These are phyloP conservation scores for Anthoptus insignis DNA, from an alignment of 2,888 invertebrate species.

Conservation along the genomic window DNA sequence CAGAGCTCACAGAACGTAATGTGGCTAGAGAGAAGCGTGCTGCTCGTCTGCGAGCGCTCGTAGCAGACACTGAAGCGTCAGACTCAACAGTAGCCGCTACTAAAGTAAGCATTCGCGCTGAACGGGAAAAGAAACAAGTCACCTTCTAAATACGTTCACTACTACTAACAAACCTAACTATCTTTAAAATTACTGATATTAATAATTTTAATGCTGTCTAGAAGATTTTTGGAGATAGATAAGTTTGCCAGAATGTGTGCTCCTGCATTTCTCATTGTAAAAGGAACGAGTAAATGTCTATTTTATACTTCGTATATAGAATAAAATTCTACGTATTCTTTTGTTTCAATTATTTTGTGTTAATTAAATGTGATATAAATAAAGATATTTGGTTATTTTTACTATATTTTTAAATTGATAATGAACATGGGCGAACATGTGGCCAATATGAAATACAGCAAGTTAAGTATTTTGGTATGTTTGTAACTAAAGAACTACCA, in stretches of 20 bases:
- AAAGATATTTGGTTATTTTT: neutral
- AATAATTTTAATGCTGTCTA: conserved; percentile 52
- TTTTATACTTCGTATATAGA: conserved; percentile 78
- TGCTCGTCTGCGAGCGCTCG: conserved; percentile 89
- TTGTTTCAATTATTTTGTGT: conserved; percentile 67
- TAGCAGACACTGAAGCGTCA: conserved; percentile 86
- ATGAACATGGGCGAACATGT: too few relatives aligned
- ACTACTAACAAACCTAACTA: conserved; percentile 41
- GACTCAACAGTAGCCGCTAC: conserved; percentile 69
- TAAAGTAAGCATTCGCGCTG: conserved; percentile 74
- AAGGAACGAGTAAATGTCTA: conserved; percentile 70
- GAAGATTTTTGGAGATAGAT: conserved; percentile 65
- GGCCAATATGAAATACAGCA: too few relatives aligned
- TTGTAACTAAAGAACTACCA: too few relatives aligned
- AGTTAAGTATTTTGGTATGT: too few relatives aligned
- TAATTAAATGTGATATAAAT: neutral
- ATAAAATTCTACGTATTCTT: conserved; percentile 71
- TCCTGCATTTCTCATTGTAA: conserved; percentile 75
- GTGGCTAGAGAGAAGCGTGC: conserved; percentile 91
- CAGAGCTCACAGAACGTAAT: conserved; percentile 89
- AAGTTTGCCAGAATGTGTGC: conserved; percentile 68
- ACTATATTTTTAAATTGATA: too few relatives aligned
- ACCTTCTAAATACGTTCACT: conserved; percentile 69
- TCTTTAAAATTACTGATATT: conserved; percentile 25
- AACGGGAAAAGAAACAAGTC: conserved; percentile 83